Base-by-base conservation (phyloP, 1,140 invertebrate genomes). In the Pentalonia nigronervosa region DNA sequence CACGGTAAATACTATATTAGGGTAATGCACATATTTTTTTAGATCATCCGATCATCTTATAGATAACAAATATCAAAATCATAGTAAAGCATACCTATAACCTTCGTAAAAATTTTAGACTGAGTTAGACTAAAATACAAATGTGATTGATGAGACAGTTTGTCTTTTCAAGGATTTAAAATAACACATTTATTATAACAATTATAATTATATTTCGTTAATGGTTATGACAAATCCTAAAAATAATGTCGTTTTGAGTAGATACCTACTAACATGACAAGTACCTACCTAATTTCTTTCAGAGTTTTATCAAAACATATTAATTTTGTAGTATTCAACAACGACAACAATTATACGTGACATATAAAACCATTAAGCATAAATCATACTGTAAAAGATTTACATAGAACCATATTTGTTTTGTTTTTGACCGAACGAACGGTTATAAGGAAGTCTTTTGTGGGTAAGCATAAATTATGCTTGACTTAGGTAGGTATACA, bases 351-450 rank as follows among this genome's bases (percentile, higher is more conserved):
- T n/a, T 0, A n/a, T 88, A 53, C 87, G 48, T 53, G 87, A 89
- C 48, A 9, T 50, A 21, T 50, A n/a, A 36, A 36, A 89, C 30
- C 6, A 47, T n/a, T 47, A 48, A 47, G 14, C 34, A 87, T 87
- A 48, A 87, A 47, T 47, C 83, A 45, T 45, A 45, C 41, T 45
- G 23, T 11, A 25, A 25, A 25, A 41, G 3, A 45, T 84, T 76
- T 84, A 45, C 23, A 84, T 36, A 25, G n/a, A 34, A 34, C 87
- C 87, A 36, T 89, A 89, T 89, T 36, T 53, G 87, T 50, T n/a
- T 50, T 30, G n/a, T 30, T 89, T 89, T 89, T 89, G 45, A 25
- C 84, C 7, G 6, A n/a, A 76, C n/a, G 14, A 14, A 76, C n/a
- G n/a, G 14, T 34, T 76, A n/a, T 76, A 14, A 76, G 30, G n/a